Percentiles rank a stretch among this genome's conserved stretches.
phyloP scores from a whole-genome alignment of 2,797 vertebrate genomes.

The Falco columbarius region DNA sequence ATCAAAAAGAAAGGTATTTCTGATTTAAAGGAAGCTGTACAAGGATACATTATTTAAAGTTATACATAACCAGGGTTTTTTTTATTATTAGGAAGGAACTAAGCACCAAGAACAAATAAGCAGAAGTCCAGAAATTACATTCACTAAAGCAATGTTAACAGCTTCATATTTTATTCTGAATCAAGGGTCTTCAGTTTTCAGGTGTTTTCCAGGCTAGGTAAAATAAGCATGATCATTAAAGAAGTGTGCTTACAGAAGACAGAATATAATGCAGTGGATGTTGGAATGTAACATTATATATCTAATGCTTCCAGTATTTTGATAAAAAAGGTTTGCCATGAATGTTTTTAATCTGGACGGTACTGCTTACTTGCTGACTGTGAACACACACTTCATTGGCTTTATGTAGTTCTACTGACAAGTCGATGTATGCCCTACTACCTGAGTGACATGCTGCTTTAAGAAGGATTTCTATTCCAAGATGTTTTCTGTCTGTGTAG shows the following conservation, averaged over 20 bases:
- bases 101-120: background rate
- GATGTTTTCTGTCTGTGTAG: background rate
- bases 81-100: background rate
- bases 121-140: background rate
- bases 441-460: background rate
- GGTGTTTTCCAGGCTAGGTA: background rate
- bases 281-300: background rate
- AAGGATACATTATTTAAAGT: background rate
- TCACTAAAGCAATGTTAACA: background rate
- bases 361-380: background rate
- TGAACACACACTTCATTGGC: background rate
- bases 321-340: background rate
- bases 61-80: background rate
- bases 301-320: background rate
- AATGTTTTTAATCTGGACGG: background rate
- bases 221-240: background rate
- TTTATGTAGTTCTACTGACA: background rate
- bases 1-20: background rate
- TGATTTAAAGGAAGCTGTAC: background rate
- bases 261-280: background rate
- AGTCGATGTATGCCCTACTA: background rate
- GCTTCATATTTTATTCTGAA: background rate
- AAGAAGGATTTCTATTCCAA: conserved; percentile 18
- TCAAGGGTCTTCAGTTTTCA: background rate
- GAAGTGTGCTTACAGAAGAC: background rate